Evolutionary conservation across 2,113 vertebrate genomes (phyloP).

Genomic region (Tenebrosternarchus preto): DNA sequence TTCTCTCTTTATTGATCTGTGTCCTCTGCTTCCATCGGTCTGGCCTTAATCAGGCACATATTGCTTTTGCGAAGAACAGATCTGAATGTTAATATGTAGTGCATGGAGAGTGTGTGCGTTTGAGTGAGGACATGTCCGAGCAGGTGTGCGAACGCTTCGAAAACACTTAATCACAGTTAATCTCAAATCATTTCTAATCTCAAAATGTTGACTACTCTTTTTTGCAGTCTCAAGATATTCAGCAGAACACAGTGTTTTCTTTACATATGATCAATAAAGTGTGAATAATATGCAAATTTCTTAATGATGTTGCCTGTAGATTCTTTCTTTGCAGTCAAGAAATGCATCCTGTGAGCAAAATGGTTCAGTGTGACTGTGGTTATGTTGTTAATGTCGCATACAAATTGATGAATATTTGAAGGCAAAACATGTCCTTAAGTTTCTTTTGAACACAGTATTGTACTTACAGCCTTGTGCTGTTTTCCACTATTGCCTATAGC

Average conservation of each 20-base stretch:
- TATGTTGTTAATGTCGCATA: too few species aligned
- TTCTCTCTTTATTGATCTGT: slow-evolving; percentile 67
- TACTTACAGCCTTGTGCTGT: too few species aligned
- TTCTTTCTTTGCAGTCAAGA: too few species aligned
- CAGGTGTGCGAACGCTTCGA: neutral
- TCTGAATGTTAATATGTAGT: slow-evolving; percentile 67
- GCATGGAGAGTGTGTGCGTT: neutral
- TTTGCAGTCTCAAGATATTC: too few species aligned
- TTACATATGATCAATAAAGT: neutral
- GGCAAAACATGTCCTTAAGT: too few species aligned
- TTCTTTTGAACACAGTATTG: too few species aligned
- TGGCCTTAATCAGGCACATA: slow-evolving; percentile 71
- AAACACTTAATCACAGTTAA: neutral
- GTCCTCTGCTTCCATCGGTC: slow-evolving; percentile 65
- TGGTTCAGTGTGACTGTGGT: too few species aligned
- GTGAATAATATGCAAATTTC: neutral
- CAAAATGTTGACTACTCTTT: too few species aligned
- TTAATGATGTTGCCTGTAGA: neutral
- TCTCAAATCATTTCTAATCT: slow-evolving; percentile 1
- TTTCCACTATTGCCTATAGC: too few species aligned
- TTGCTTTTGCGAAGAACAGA: slow-evolving; percentile 66
- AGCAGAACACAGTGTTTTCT: neutral
- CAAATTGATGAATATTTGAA: too few species aligned
- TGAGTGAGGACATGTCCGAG: slow-evolving; percentile 14
- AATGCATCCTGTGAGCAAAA: neutral